These are phyloP conservation scores for Eospalax fontanierii DNA, from an alignment of 2,797 vertebrate species.

Conservation along the genomic window DNA sequence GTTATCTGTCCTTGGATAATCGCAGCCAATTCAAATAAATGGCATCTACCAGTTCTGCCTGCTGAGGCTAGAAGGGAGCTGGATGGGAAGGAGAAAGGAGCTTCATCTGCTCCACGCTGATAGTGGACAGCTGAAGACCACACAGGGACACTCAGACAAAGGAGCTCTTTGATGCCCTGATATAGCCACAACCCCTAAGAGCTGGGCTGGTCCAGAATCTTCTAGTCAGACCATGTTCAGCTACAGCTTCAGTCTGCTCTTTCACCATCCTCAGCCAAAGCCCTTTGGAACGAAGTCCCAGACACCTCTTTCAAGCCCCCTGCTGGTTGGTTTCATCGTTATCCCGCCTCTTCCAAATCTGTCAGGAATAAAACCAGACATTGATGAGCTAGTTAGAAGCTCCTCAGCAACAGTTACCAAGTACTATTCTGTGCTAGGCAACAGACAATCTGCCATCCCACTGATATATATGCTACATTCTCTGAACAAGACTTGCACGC, in stretches of 20 bases:
- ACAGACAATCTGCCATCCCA: background rate
- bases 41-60: background rate
- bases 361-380: conserved; percentile 59
- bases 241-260: background rate
- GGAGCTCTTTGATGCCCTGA: background rate
- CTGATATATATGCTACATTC: background rate
- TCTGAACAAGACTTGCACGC: background rate
- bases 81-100: background rate
- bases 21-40: conserved; percentile 38
- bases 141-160: background rate
- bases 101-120: background rate
- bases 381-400: background rate
- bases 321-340: conserved; percentile 92
- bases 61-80: background rate
- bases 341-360: conserved; percentile 98
- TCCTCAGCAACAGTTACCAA: background rate
- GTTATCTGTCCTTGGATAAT: background rate
- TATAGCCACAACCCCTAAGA: background rate
- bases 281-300: background rate
- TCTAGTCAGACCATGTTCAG: background rate
- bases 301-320: conserved; percentile 89
- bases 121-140: background rate
- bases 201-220: background rate
- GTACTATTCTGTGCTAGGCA: background rate
- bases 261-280: background rate